phyloP scores from a whole-genome alignment of 2,797 vertebrate species.

The Argya squamiceps region DNA sequence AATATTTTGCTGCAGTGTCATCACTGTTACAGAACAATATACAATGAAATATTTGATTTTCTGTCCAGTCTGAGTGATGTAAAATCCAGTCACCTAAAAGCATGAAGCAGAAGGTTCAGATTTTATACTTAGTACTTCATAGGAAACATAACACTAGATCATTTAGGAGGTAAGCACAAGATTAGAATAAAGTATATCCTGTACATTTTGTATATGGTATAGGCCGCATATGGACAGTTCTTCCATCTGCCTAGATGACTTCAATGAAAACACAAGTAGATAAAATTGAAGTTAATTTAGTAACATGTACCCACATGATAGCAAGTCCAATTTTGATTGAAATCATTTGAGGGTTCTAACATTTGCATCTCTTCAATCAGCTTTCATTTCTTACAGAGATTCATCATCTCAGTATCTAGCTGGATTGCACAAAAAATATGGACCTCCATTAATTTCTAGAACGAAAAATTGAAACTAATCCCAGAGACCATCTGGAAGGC shows the following conservation, averaged over 20 bases:
- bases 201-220: slow-evolving; percentile 9
- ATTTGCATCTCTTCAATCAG: slow-evolving; percentile 63
- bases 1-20: neutral
- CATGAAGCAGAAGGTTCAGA: neutral
- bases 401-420: slow-evolving; percentile 13
- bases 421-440: slow-evolving; percentile 29
- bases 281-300: slow-evolving; percentile 62
- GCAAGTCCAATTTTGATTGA: slow-evolving; percentile 63
- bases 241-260: slow-evolving; percentile 64
- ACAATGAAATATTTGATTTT: neutral
- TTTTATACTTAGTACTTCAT: neutral
- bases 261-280: slow-evolving; percentile 36
- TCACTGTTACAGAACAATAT: neutral
- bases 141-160: neutral
- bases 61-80: neutral
- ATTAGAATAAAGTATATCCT: slow-evolving; percentile 25
- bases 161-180: slow-evolving; percentile 13
- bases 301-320: slow-evolving; percentile 54
- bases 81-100: neutral
- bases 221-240: slow-evolving; percentile 56
- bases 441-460: slow-evolving; percentile 51
- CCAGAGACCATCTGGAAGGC: slow-evolving; percentile 34
- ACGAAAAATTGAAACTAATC: slow-evolving; percentile 33
- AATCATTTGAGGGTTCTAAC: slow-evolving; percentile 59
- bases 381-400: slow-evolving; percentile 39